These are phyloP conservation scores for Marmota flaviventris DNA, from an alignment of 2,113 vertebrate genomes.

Conservation along the genomic window DNA sequence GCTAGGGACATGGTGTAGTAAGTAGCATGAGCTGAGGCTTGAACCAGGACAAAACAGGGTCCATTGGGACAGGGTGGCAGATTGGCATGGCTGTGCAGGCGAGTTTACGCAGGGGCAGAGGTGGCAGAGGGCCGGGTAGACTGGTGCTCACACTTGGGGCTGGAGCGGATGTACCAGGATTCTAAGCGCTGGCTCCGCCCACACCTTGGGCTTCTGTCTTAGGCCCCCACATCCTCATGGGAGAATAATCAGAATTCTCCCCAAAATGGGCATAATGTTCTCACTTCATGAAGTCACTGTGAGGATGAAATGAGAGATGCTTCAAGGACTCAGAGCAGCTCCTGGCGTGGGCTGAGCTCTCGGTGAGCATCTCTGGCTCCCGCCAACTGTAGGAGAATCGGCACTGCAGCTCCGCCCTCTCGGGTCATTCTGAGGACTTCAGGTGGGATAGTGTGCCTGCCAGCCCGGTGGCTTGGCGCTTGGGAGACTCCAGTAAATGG, in stretches of 20 bases:
- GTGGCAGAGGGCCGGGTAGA: neutral
- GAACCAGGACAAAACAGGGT: neutral
- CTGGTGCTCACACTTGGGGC: neutral
- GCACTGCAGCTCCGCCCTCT: neutral
- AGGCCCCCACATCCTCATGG: neutral
- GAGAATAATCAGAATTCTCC: neutral
- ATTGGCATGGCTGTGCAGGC: neutral
- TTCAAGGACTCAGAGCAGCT: neutral
- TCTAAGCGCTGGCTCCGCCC: neutral
- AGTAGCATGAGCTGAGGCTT: neutral
- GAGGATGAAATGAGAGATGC: neutral
- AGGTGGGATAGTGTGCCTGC: neutral
- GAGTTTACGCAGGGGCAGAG: neutral
- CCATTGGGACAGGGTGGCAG: too few species aligned
- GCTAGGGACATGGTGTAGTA: neutral
- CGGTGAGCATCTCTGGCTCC: neutral
- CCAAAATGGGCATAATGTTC: neutral
- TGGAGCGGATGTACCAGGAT: neutral
- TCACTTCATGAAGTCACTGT: neutral
- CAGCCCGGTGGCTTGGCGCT: fast-evolving
- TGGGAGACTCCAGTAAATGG: too few species aligned
- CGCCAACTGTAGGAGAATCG: neutral
- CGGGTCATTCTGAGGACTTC: neutral
- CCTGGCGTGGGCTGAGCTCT: too few species aligned
- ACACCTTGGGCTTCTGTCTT: neutral